phyloP scores from a whole-genome alignment of 2,113 vertebrate genomes.

The Epinephelus lanceolatus region DNA sequence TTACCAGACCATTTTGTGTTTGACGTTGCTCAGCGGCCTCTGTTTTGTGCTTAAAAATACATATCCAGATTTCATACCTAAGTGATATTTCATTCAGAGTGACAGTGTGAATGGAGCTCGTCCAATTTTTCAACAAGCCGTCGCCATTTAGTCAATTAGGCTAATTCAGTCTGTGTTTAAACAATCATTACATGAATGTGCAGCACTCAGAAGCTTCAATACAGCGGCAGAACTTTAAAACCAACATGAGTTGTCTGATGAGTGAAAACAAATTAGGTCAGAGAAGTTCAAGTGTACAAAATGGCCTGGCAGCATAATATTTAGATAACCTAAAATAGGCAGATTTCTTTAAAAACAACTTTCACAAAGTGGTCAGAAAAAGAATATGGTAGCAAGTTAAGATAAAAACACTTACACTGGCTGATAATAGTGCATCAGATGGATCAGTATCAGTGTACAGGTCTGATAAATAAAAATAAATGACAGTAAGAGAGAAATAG shows the following conservation, averaged over 20 bases:
- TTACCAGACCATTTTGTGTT: neutral
- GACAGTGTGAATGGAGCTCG: neutral
- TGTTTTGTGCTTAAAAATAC: neutral
- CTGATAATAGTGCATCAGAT: neutral
- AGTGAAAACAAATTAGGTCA: neutral
- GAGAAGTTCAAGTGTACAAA: conserved; percentile 3
- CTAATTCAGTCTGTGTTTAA: conserved; percentile 11
- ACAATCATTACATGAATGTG: conserved; percentile 3
- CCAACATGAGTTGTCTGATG: neutral
- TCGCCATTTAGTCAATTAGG: neutral
- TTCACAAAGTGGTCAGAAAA: neutral
- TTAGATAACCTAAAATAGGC: neutral
- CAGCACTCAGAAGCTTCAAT: conserved; percentile 2
- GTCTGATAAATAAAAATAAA: neutral
- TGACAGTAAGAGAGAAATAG: too few species aligned
- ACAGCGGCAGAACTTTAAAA: neutral
- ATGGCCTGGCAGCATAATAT: neutral
- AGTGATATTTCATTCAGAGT: neutral
- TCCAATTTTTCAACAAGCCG: conserved; percentile 1
- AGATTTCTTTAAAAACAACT: neutral
- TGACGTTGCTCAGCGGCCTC: neutral
- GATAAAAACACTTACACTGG: neutral
- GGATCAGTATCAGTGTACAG: neutral
- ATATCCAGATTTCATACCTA: neutral
- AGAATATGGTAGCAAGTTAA: neutral